Conservation (phyloP, 1,140 invertebrate genomes). For the Agrypnia vestita region DNA sequence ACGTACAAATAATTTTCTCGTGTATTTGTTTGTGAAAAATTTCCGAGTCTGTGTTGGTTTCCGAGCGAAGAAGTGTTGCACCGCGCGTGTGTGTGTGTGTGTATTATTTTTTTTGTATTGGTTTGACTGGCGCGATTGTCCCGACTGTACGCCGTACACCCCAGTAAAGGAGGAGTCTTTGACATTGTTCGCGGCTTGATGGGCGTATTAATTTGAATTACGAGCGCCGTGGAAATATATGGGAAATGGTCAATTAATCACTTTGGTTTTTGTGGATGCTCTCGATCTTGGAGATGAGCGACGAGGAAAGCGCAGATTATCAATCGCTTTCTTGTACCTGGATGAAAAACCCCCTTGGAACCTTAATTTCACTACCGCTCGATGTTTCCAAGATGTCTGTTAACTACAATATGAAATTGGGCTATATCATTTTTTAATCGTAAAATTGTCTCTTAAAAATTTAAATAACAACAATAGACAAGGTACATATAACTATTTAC, state of each 20-base stretch:
- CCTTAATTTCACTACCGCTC: too few relatives aligned
- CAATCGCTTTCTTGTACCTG: too few relatives aligned
- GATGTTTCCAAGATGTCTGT: too few relatives aligned
- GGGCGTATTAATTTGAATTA: background rate
- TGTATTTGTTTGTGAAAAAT: constrained; percentile 45
- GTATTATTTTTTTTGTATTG: constrained; percentile 39
- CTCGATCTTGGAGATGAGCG: background rate
- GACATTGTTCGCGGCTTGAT: constrained; percentile 38
- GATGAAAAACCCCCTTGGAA: too few relatives aligned
- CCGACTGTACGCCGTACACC: constrained; percentile 23
- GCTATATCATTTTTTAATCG: too few relatives aligned
- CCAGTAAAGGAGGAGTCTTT: constrained; percentile 30
- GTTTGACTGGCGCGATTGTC: constrained; percentile 31
- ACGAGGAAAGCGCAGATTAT: too few relatives aligned
- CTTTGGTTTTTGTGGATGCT: background rate
- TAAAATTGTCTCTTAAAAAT: too few relatives aligned
- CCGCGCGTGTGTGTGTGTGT: constrained; percentile 1
- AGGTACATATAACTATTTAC: too few relatives aligned
- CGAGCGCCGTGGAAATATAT: background rate
- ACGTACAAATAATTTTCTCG: constrained; percentile 38
- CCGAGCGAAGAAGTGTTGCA: constrained; percentile 33
- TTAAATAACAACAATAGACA: too few relatives aligned
- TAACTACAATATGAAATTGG: too few relatives aligned
- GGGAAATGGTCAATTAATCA: background rate
- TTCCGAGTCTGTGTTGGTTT: constrained; percentile 12